A percentile compares a stretch with the other conserved stretches of the same genome.
phyloP scores from a whole-genome alignment of 2,888 invertebrate species.

The Orthosia incerta region DNA sequence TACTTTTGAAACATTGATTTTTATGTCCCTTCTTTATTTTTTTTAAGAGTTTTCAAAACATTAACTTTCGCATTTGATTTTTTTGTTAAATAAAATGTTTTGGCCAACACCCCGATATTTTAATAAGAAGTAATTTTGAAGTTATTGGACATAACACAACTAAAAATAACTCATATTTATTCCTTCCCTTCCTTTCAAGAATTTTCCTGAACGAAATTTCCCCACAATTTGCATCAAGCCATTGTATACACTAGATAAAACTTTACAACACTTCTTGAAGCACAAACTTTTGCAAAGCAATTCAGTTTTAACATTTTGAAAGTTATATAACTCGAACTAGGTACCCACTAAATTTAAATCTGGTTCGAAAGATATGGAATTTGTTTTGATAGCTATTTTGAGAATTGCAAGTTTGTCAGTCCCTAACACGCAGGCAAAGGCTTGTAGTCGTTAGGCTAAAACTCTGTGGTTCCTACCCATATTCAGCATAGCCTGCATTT shows the following conservation, averaged over 20 bases:
- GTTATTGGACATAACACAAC: too few relatives aligned
- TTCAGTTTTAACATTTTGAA: slow-evolving; percentile 39
- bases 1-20: background rate
- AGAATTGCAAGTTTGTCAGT: background rate
- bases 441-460: slow-evolving; percentile 8
- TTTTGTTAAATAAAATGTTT: too few relatives aligned
- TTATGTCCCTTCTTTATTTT: background rate
- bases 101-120: too few relatives aligned
- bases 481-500: slow-evolving; percentile 24
- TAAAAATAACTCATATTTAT: slow-evolving; percentile 17
- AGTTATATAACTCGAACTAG: slow-evolving; percentile 33
- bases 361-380: background rate
- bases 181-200: background rate
- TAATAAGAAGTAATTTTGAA: too few relatives aligned
- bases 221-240: slow-evolving; percentile 15
- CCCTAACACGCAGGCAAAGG: background rate
- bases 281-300: slow-evolving; percentile 31
- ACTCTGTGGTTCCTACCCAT: slow-evolving; percentile 1
- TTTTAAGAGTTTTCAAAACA: background rate
- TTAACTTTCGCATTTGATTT: background rate
- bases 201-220: slow-evolving; percentile 6
- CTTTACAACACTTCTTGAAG: slow-evolving; percentile 34
- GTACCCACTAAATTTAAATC: slow-evolving; percentile 13
- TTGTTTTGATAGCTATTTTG: background rate
- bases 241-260: slow-evolving; percentile 47